Base-by-base conservation (phyloP, 1,140 invertebrate genomes). In the Heliconius himera region DNA sequence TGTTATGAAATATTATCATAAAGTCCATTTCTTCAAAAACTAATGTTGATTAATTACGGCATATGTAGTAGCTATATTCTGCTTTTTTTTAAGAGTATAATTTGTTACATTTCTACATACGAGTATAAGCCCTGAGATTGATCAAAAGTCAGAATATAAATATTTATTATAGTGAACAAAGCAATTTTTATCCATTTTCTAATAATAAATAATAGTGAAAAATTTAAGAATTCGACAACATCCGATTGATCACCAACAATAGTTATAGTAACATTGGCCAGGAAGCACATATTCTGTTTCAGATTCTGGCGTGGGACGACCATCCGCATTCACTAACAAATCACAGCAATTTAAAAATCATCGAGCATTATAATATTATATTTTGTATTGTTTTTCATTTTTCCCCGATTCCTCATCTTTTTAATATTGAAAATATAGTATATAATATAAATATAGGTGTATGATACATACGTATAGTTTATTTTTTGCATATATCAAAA, bases 351-450 rank as follows among this genome's bases (percentile, higher is more conserved):
- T 56, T 72, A 70, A 75, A 22, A 70, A 72, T 51, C 13, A 49
- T 54, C 56, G 33, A 26, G n/a, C 73, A 76, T 76, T 73, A 80
- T 72, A 80, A 72, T 36, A 46, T 54, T 73, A 36, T 70, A 1
- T 77, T 72, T 70, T 33, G 60, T 73, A 66, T 22, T 72, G 74
- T 41, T 60, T 72, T 81, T 82, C 36, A 73, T 80, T 83, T 83
- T 77, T n/a, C 13, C 77, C 70, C 41, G 13, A 60, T 80, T 49
- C 26, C 16, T 78, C 66, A 3, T 29, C 3, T 66, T 11, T 13
- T 26, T 13, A 29, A 16, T 4, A 66, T 66, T 18, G 2, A 22
- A 56, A 11, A 66, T 66, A 66, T 66, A 56, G 2, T 66, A 16
- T 29, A 29, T n/a, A 66, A 66, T 56, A 22, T 22, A n/a, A 22